Percentiles rank a stretch among this genome's conserved stretches.
phyloP scores from a whole-genome alignment of 2,113 vertebrate species.

The Colossoma macropomum region DNA sequence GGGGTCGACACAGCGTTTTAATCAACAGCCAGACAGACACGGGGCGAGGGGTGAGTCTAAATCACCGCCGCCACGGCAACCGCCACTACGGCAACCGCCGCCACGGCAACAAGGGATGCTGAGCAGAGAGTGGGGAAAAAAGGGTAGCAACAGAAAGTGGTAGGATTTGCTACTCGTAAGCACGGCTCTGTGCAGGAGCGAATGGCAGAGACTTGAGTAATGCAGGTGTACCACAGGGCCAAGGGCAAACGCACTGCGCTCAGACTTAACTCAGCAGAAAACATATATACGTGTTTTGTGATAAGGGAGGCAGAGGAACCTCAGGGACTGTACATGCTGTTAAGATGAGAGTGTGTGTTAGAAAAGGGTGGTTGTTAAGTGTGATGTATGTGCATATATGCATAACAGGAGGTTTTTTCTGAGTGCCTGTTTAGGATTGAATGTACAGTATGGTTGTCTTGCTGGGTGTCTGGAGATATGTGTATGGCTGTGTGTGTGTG shows the following conservation, averaged over 20 bases:
- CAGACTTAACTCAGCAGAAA: conserved; percentile 39
- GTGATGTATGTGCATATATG: no score
- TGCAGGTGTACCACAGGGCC: conserved; percentile 1
- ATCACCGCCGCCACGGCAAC: conserved; percentile 36
- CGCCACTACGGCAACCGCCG: conserved; percentile 38
- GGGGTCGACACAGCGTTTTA: conserved; percentile 32
- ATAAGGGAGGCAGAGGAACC: not conserved
- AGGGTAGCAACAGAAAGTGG: conserved; percentile 20
- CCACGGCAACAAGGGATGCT: conserved; percentile 41
- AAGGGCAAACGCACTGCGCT: not conserved
- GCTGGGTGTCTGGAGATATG: no score
- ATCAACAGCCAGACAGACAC: conserved; percentile 17
- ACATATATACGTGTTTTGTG: not conserved
- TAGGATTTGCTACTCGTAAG: conserved; percentile 4
- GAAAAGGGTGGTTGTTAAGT: no score
- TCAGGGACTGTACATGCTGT: not conserved
- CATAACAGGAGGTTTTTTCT: no score
- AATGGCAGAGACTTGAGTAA: not conserved
- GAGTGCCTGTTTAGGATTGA: no score
- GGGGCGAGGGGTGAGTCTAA: conserved; percentile 36
- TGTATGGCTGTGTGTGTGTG: conserved; percentile 3
- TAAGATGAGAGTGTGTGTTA: not conserved
- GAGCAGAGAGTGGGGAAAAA: not conserved
- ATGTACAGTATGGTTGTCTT: no score
- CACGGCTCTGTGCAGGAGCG: not conserved